These are phyloP conservation scores for Onthophagus taurus DNA, from an alignment of 1,140 invertebrate genomes.

Conservation along the genomic window DNA sequence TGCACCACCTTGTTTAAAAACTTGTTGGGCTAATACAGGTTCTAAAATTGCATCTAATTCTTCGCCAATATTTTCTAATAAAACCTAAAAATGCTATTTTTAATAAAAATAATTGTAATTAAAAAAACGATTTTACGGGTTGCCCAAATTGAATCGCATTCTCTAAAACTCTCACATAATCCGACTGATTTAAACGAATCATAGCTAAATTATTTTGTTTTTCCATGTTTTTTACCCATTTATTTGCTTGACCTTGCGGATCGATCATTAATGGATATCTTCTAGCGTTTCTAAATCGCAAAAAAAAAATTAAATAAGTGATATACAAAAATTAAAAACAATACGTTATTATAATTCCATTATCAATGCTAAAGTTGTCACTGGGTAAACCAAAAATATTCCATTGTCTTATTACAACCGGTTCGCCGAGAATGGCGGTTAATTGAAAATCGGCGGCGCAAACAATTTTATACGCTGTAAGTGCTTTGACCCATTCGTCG, in stretches of 20 bases:
- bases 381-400: conserved; percentile 82
- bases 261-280: conserved; percentile 92
- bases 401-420: conserved; percentile 83
- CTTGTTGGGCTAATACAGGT: conserved; percentile 77
- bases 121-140: conserved; percentile 45
- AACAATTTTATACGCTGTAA: conserved; percentile 56
- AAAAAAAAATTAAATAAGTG: conserved; percentile 10
- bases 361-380: conserved; percentile 85
- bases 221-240: conserved; percentile 93
- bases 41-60: conserved; percentile 86
- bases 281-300: conserved; percentile 56
- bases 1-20: conserved; percentile 78
- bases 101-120: conserved; percentile 23
- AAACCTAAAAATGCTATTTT: conserved; percentile 44
- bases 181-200: conserved; percentile 68
- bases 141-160: conserved; percentile 90
- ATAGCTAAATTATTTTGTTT: conserved; percentile 76
- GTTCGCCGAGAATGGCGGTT: conserved; percentile 68
- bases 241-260: conserved; percentile 88
- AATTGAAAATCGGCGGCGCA: conserved; percentile 67
- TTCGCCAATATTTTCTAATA: conserved; percentile 81
- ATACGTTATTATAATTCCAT: conserved; percentile 81
- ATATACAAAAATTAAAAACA: not conserved
- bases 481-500: conserved; percentile 60
- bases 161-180: conserved; percentile 79